Evolutionary conservation across 2,888 invertebrate species (phyloP).

Genomic region (Drosophila suboccidentalis): DNA sequence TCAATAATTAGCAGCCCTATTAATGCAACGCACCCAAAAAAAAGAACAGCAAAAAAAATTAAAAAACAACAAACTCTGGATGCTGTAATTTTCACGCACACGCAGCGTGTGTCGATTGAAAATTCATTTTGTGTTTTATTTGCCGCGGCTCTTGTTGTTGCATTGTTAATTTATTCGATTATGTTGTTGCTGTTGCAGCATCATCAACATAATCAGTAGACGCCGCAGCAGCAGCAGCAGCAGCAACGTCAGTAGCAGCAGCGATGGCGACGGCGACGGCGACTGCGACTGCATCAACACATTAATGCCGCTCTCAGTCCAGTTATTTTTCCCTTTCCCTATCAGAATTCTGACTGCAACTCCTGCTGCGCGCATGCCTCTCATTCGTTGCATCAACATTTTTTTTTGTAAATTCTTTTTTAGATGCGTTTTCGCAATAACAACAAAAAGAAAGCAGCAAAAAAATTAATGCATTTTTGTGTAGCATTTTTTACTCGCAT

Average conservation of each 20-base stretch:
- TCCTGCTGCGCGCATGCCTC: conserved; percentile 53
- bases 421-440: conserved; percentile 62
- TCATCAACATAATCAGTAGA: conserved; percentile 70
- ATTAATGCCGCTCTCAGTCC: conserved; percentile 14
- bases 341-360: conserved; percentile 3
- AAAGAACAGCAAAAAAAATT: not conserved
- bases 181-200: conserved; percentile 57
- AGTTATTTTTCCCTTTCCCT: not conserved
- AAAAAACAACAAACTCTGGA: conserved; percentile 1
- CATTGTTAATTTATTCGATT: conserved; percentile 67
- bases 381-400: conserved; percentile 40
- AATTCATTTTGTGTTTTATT: conserved; percentile 32
- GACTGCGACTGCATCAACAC: conserved; percentile 31
- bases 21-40: conserved; percentile 41
- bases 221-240: conserved; percentile 30
- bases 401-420: conserved; percentile 54
- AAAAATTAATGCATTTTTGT: conserved; percentile 40
- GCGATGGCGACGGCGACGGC: conserved; percentile 21
- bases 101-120: conserved; percentile 52
- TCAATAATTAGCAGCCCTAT: conserved; percentile 79
- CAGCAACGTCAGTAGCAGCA: conserved; percentile 17
- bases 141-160: conserved; percentile 16
- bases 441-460: conserved; percentile 15
- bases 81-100: conserved; percentile 45
- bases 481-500: conserved; percentile 32